phyloP scores from a whole-genome alignment of 2,797 vertebrate genomes.

The Mustela erminea region DNA sequence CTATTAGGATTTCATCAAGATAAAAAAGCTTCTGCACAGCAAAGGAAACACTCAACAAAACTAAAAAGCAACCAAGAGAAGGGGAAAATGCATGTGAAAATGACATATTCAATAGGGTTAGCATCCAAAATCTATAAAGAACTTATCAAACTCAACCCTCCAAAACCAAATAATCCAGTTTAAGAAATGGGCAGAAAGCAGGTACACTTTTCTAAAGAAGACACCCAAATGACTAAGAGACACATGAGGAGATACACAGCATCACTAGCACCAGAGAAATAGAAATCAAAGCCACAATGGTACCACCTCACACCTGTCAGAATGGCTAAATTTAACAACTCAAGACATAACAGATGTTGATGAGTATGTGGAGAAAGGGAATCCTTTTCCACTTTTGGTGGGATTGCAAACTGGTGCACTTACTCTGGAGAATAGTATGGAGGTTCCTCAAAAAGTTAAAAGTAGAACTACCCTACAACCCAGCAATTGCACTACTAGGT shows the following conservation, averaged over 20 bases:
- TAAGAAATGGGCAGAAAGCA: too few relatives aligned
- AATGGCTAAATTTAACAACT: neutral
- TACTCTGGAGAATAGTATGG: neutral
- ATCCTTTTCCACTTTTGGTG: neutral
- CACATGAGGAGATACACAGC: neutral
- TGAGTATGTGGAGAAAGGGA: neutral
- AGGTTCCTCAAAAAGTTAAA: neutral
- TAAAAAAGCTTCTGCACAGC: too few relatives aligned
- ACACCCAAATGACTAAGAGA: neutral
- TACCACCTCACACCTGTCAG: neutral
- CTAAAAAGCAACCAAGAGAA: too few relatives aligned
- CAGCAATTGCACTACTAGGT: neutral
- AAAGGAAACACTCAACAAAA: too few relatives aligned
- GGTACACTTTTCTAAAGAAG: neutral
- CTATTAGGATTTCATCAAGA: too few relatives aligned
- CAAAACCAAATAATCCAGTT: too few relatives aligned
- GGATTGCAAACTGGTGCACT: neutral
- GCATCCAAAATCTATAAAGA: too few relatives aligned
- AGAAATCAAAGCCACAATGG: neutral
- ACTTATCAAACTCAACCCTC: too few relatives aligned
- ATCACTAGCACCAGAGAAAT: neutral
- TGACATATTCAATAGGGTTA: too few relatives aligned
- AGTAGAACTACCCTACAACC: neutral
- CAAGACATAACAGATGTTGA: neutral
- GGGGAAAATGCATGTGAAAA: too few relatives aligned